These are phyloP conservation scores for Opisthograptis luteolata DNA, from an alignment of 2,888 invertebrate species.

Conservation along the genomic window DNA sequence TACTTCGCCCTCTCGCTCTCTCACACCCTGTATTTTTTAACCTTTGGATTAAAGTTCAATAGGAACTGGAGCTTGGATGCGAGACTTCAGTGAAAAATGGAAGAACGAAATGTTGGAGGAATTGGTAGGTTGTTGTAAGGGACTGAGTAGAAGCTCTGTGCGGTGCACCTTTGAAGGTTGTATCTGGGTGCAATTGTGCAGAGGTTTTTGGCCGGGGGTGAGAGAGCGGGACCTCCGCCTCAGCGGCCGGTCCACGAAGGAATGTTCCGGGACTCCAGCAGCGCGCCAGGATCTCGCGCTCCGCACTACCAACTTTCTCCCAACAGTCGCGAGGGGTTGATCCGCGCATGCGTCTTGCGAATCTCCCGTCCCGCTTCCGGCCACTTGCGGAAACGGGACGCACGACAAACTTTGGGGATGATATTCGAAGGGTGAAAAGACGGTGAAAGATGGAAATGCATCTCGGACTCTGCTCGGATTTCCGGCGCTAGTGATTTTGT, in stretches of 20 bases:
- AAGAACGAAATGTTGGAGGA: constrained; percentile 27
- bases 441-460: constrained; percentile 83
- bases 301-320: constrained; percentile 73
- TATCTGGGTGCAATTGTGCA: constrained; percentile 49
- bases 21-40: constrained; percentile 66
- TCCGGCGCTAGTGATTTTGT: constrained; percentile 82
- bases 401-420: constrained; percentile 72
- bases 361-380: constrained; percentile 57
- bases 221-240: constrained; percentile 82
- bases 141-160: constrained; percentile 43
- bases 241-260: constrained; percentile 79
- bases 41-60: constrained; percentile 43
- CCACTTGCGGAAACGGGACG: constrained; percentile 52
- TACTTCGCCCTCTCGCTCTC: constrained; percentile 75
- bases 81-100: constrained; percentile 24
- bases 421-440: constrained; percentile 81
- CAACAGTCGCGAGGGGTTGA: constrained; percentile 75
- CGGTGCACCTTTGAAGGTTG: constrained; percentile 46
- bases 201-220: constrained; percentile 59
- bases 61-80: constrained; percentile 41
- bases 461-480: constrained; percentile 82
- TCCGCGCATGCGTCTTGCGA: constrained; percentile 71
- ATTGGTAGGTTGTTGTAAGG: too few species aligned
- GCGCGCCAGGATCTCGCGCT: constrained; percentile 73
- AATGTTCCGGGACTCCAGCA: constrained; percentile 74